These are phyloP conservation scores for Phenacoccus solenopsis DNA, from an alignment of 1,140 invertebrate genomes.

Conservation along the genomic window DNA sequence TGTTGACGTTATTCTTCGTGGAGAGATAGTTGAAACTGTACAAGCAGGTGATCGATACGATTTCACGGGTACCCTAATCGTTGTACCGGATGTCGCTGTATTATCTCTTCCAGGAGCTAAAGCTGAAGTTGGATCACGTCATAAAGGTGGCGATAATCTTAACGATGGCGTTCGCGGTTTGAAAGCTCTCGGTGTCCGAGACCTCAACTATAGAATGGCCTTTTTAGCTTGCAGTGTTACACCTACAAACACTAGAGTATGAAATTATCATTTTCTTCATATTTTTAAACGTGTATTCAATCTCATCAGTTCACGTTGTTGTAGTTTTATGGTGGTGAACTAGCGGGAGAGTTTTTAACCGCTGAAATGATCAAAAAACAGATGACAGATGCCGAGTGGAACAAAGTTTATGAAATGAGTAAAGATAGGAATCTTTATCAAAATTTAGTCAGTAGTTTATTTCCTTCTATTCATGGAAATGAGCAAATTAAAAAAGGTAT, in stretches of 20 bases:
- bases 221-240: conserved; percentile 89
- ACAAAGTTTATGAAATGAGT: conserved; percentile 94
- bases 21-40: conserved; percentile 90
- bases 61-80: conserved; percentile 93
- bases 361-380: conserved; percentile 85
- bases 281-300: background rate
- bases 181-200: conserved; percentile 87
- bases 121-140: conserved; percentile 63
- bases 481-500: conserved; percentile 91
- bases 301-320: conserved; percentile 24
- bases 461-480: conserved; percentile 95
- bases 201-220: conserved; percentile 88
- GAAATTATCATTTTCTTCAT: conserved; percentile 23
- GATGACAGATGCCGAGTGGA: conserved; percentile 91
- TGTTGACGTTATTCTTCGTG: conserved; percentile 89
- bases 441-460: conserved; percentile 84
- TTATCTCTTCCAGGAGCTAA: conserved; percentile 69
- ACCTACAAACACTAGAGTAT: conserved; percentile 64
- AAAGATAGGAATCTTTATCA: conserved; percentile 82
- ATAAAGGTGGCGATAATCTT: conserved; percentile 57
- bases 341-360: conserved; percentile 67
- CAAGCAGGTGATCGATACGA: conserved; percentile 87
- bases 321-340: conserved; percentile 60
- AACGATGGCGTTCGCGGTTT: conserved; percentile 81
- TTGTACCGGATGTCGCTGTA: conserved; percentile 88